phyloP scores from a whole-genome alignment of 2,888 invertebrate genomes.

The Cosmorhoe ocellata region DNA sequence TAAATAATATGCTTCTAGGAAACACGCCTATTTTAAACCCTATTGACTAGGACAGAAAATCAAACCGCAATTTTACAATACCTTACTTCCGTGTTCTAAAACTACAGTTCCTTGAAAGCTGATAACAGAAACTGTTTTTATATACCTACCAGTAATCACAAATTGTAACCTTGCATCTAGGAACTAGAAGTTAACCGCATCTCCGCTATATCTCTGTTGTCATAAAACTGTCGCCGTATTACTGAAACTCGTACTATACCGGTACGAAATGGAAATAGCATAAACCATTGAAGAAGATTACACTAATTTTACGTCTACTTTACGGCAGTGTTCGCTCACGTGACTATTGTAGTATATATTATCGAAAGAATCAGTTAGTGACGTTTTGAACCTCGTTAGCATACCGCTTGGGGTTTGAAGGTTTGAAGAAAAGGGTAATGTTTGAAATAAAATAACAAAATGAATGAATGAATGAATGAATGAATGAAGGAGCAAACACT shows the following conservation, averaged over 20 bases:
- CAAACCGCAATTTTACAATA: conserved; percentile 3
- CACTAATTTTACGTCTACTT: conserved; percentile 29
- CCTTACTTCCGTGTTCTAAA: conserved; percentile 6
- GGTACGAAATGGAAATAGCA: conserved; percentile 14
- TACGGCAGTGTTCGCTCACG: conserved; percentile 30
- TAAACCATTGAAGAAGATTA: conserved; percentile 29
- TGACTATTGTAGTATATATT: conserved; percentile 39
- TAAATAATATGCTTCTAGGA: too few relatives aligned
- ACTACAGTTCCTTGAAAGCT: not conserved
- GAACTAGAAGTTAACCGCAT: too few relatives aligned
- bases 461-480: too few relatives aligned
- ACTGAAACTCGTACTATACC: not conserved
- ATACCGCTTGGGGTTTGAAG: conserved; percentile 21
- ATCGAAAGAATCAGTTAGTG: conserved; percentile 53
- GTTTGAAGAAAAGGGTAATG: not conserved
- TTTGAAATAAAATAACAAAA: too few relatives aligned
- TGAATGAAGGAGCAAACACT: too few relatives aligned
- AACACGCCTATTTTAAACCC: too few relatives aligned
- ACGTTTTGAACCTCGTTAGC: conserved; percentile 44
- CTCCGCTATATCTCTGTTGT: too few relatives aligned
- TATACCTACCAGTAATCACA: too few relatives aligned
- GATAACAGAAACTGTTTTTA: too few relatives aligned
- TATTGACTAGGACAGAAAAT: not conserved
- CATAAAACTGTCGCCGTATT: not conserved
- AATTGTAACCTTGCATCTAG: too few relatives aligned